Evolutionary conservation across 2,888 invertebrate genomes (phyloP), one percentile per base, ranked within the genome.

Genomic region (Meiosimyza platycephala): DNA sequence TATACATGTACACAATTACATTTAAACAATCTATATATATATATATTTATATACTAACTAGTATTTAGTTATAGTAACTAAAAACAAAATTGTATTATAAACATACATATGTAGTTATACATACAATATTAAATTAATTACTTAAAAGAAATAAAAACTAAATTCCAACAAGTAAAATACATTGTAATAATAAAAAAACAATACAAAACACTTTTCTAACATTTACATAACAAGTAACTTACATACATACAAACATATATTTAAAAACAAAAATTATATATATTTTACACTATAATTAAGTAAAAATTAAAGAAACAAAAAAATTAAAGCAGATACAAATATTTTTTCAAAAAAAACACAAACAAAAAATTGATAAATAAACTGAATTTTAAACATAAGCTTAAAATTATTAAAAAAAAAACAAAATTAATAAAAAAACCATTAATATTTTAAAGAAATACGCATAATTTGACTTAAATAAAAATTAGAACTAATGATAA

Each of bases 331-430:
- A 62, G 72, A 64, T 69, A n/a, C 57, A 72, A 72, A 63, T 83
- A 83, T 82, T 83, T 82, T 82, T 83, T 78, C 83, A 83, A 75
- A 78, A n/a, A 78, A 77, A 68, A 65, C 15, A 65, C 13, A 13
- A 40, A 62, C 16, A 40, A 62, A 47, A 63, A 15, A 50, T 47
- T 18, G 16, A 70, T 51, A n/a, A 60, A 72, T 22, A 71, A 72
- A 63, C 54, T n/a, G 65, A 15, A 55, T 40, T 55, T 40, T 4
- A 55, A 51, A 55, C 13, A 40, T 67, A 67, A 67, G 40, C 13
- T 28, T 67, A 57, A 55, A 65, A 66, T 52, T 22, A 54, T n/a
- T 28, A 1, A 66, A 66, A 6, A 9, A 69, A 28, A 15, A 69
- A 52, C 28, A 22, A 28, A 57, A 22, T 68, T 65, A 22, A n/a